Percentiles rank a stretch among this genome's conserved stretches.
phyloP scores from a whole-genome alignment of 2,888 invertebrate genomes.

The Epistrophella euchroma region DNA sequence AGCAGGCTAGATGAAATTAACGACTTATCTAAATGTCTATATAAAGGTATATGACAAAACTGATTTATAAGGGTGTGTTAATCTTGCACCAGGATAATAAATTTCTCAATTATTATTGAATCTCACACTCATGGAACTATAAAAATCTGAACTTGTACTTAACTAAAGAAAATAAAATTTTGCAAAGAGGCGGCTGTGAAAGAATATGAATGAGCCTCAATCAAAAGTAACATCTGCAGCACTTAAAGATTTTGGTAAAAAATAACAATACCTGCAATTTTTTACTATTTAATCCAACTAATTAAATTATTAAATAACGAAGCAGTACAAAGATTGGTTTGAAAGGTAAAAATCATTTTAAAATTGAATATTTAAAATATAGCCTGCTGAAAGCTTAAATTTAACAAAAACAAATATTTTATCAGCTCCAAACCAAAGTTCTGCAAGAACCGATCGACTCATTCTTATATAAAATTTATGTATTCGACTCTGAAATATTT shows the following conservation, averaged over 20 bases:
- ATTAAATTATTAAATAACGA: background rate
- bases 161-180: background rate
- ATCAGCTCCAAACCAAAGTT: background rate
- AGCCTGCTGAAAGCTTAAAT: background rate
- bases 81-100: background rate
- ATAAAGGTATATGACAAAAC: too few relatives aligned
- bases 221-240: background rate
- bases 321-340: background rate
- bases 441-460: background rate
- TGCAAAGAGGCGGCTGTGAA: slow-evolving; percentile 55
- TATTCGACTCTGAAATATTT: background rate
- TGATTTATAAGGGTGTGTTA: background rate
- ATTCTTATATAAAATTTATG: background rate
- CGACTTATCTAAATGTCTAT: too few relatives aligned
- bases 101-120: background rate
- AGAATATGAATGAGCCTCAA: slow-evolving; percentile 19
- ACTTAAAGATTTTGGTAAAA: background rate
- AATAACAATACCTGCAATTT: too few relatives aligned
- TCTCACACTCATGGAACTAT: background rate
- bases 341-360: background rate
- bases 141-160: slow-evolving; percentile 1
- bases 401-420: background rate
- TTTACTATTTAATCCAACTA: background rate
- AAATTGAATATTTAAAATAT: too few relatives aligned
- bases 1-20: too few relatives aligned